phyloP scores from a whole-genome alignment of 2,888 invertebrate genomes.

The Tachina fera region DNA sequence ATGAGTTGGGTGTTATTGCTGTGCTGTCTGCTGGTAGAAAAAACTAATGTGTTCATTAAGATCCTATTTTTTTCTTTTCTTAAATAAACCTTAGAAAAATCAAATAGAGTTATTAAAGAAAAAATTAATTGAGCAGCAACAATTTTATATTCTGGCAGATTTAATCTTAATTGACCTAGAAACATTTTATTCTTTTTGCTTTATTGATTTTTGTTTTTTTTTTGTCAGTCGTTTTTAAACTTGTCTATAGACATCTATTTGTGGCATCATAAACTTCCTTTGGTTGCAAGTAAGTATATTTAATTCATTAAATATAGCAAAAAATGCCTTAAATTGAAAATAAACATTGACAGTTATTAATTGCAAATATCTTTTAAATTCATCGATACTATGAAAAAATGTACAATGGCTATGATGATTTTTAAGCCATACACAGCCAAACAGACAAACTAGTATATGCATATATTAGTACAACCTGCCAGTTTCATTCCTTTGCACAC shows the following conservation, averaged over 20 bases:
- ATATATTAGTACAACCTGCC: conserved; percentile 67
- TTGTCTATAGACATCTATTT: conserved; percentile 61
- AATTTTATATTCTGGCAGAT: conserved; percentile 40
- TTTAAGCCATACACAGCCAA: conserved; percentile 27
- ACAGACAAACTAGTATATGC: conserved; percentile 29
- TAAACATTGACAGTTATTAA: conserved; percentile 81
- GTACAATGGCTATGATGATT: conserved; percentile 52
- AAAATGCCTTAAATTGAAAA: conserved; percentile 75
- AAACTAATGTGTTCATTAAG: conserved; percentile 67
- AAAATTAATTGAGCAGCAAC: conserved; percentile 31
- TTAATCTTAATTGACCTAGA: conserved; percentile 66
- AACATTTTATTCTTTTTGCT: conserved; percentile 49
- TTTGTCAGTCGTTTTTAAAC: conserved; percentile 23
- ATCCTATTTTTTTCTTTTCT: not conserved
- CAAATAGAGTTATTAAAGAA: conserved; percentile 66
- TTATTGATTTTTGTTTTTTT: conserved; percentile 12
- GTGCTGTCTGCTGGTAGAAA: conserved; percentile 46
- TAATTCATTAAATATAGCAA: conserved; percentile 58
- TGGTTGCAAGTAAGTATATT: conserved; percentile 29
- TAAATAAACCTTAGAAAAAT: not conserved
- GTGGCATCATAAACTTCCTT: conserved; percentile 69
- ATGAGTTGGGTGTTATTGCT: conserved; percentile 14
- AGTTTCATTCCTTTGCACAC: conserved; percentile 41
- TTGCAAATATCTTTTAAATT: conserved; percentile 82
- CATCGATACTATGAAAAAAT: conserved; percentile 74